phyloP scores from a whole-genome alignment of 1,140 invertebrate genomes.

The Popillia japonica region DNA sequence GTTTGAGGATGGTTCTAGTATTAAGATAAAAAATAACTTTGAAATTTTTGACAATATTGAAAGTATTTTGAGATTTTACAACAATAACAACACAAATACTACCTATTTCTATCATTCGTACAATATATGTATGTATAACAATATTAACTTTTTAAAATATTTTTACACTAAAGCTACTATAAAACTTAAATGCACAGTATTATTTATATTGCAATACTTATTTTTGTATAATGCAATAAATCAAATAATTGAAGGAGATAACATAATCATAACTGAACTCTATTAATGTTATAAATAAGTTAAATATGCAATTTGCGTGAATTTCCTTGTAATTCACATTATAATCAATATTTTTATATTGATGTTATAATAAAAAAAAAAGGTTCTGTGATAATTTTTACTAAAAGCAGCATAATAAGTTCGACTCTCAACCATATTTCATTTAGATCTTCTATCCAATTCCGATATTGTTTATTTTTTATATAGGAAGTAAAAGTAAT shows the following conservation, averaged over 20 bases:
- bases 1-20: background rate
- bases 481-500: background rate
- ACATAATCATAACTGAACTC: background rate
- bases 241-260: background rate
- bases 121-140: background rate
- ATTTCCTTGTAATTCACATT: conserved; percentile 2
- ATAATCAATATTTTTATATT: background rate
- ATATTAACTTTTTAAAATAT: background rate
- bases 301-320: background rate
- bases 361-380: background rate
- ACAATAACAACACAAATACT: background rate
- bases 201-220: background rate
- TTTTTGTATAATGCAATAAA: background rate
- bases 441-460: background rate
- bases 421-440: background rate
- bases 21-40: too few relatives aligned
- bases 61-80: background rate
- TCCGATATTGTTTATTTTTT: background rate
- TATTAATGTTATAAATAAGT: background rate
- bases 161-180: background rate
- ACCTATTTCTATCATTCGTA: background rate
- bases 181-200: background rate
- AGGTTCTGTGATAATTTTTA: background rate
- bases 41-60: background rate
- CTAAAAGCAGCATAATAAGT: too few relatives aligned